A percentile compares a stretch with the other conserved stretches of the same genome.
These are phyloP conservation scores for Saguinus midas DNA, from an alignment of 2,113 vertebrate genomes.

Conservation along the genomic window DNA sequence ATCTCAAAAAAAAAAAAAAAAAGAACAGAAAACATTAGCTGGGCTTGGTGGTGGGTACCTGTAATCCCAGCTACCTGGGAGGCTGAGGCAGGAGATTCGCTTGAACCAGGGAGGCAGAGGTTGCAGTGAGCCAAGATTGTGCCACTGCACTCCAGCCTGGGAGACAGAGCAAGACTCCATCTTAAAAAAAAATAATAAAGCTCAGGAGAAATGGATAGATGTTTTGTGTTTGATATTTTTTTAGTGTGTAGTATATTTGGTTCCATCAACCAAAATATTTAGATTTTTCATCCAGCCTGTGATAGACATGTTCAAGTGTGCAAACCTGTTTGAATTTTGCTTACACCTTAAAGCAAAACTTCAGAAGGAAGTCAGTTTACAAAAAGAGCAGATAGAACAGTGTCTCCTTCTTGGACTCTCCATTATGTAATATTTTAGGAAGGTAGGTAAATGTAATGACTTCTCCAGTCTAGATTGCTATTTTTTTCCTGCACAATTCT, in stretches of 20 bases:
- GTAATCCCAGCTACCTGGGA: too few relatives aligned
- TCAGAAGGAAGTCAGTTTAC: neutral
- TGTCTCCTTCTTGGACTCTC: neutral
- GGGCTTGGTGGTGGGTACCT: too few relatives aligned
- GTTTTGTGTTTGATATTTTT: conserved; percentile 23
- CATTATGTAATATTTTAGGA: conserved; percentile 39
- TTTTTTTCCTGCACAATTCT: neutral
- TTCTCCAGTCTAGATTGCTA: neutral
- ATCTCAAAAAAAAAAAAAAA: too few relatives aligned
- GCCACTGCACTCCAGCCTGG: too few relatives aligned
- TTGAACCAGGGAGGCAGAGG: too few relatives aligned
- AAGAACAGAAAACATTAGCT: too few relatives aligned
- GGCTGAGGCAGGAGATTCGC: too few relatives aligned
- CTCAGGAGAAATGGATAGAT: neutral
- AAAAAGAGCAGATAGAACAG: neutral
- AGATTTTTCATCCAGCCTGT: neutral
- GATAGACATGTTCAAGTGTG: neutral
- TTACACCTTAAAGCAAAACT: neutral
- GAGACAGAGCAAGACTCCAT: too few relatives aligned
- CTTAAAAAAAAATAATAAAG: neutral
- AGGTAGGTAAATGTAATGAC: conserved; percentile 28
- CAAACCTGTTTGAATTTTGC: conserved; percentile 2
- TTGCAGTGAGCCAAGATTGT: too few relatives aligned
- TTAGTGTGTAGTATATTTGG: neutral
- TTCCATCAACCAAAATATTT: conserved; percentile 7